Evolutionary conservation across 2,888 invertebrate genomes (phyloP), one percentile per base, ranked within the genome.

Genomic region (Microchrysa polita): DNA sequence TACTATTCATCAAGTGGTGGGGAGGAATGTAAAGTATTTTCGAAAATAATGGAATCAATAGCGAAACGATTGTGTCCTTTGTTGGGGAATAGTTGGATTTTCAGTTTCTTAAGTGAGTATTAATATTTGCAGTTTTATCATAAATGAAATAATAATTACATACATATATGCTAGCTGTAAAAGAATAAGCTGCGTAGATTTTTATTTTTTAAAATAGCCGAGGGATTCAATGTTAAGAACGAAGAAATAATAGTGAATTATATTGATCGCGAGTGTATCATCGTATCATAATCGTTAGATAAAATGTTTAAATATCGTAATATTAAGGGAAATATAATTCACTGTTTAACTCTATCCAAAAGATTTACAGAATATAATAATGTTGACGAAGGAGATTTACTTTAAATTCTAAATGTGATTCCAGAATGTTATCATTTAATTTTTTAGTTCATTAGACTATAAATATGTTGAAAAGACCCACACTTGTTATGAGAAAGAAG

Each of bases 211-310:
- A 20, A n/a, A 18, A 20, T 27, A 16, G 16, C n/a, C n/a, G n/a
- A n/a, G n/a, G n/a, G n/a, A n/a, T n/a, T n/a, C n/a, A n/a, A n/a
- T n/a, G n/a, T n/a, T n/a, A 48, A 48, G 40, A 23, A 2, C 18
- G 18, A 14, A 65, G 12, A n/a, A n/a, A n/a, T n/a, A n/a, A n/a
- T 22, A 65, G 65, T 48, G 65, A 65, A 44, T 42, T 65, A 23
- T 9, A 65, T 44, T 4, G 7, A 40, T 61, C 1, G n/a, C 34
- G 10, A 59, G 12, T n/a, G n/a, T n/a, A n/a, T n/a, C n/a, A n/a
- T n/a, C n/a, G n/a, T n/a, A n/a, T n/a, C n/a, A n/a, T n/a, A n/a
- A n/a, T n/a, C n/a, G n/a, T n/a, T n/a, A n/a, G n/a, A n/a, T n/a
- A n/a, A n/a, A n/a, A n/a, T n/a, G n/a, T n/a, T n/a, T n/a, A n/a